Evolutionary conservation across 2,888 invertebrate species (phyloP).

Genomic region (Habrosyne pyritoides): DNA sequence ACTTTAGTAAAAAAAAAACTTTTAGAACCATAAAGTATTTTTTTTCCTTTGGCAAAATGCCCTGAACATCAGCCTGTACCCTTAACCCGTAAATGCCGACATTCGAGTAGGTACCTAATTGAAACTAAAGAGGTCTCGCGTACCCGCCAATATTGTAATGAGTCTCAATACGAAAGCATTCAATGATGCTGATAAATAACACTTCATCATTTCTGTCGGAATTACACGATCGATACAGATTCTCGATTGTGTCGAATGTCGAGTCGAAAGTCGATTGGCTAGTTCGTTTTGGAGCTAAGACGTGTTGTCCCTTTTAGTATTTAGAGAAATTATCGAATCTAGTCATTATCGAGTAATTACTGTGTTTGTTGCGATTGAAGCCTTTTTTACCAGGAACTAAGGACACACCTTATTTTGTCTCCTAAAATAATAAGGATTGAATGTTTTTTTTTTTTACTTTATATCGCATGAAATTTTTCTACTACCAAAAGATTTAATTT

Average conservation of each 20-base stretch:
- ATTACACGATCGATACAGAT: slow-evolving; percentile 62
- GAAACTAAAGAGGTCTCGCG: slow-evolving; percentile 59
- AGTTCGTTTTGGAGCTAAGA: slow-evolving; percentile 22
- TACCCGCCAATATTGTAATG: slow-evolving; percentile 62
- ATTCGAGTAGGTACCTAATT: slow-evolving; percentile 54
- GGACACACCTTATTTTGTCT: too few species aligned
- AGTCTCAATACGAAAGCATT: slow-evolving; percentile 38
- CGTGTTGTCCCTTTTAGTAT: neutral
- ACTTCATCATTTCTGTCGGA: slow-evolving; percentile 57
- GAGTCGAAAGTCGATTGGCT: slow-evolving; percentile 32
- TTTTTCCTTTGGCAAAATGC: too few species aligned
- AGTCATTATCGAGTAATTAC: too few species aligned
- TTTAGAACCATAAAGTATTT: neutral
- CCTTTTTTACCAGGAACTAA: too few species aligned
- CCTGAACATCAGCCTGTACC: slow-evolving; percentile 43
- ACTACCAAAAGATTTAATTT: too few species aligned
- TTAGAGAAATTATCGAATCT: neutral
- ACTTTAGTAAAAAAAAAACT: neutral
- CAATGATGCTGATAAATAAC: slow-evolving; percentile 49
- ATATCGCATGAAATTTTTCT: too few species aligned
- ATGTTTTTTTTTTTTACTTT: too few species aligned
- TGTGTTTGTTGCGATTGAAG: too few species aligned
- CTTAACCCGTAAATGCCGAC: slow-evolving; percentile 21
- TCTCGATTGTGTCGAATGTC: slow-evolving; percentile 43
- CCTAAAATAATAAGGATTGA: too few species aligned